phyloP scores from a whole-genome alignment of 2,888 invertebrate genomes.

The Clunio marinus region DNA sequence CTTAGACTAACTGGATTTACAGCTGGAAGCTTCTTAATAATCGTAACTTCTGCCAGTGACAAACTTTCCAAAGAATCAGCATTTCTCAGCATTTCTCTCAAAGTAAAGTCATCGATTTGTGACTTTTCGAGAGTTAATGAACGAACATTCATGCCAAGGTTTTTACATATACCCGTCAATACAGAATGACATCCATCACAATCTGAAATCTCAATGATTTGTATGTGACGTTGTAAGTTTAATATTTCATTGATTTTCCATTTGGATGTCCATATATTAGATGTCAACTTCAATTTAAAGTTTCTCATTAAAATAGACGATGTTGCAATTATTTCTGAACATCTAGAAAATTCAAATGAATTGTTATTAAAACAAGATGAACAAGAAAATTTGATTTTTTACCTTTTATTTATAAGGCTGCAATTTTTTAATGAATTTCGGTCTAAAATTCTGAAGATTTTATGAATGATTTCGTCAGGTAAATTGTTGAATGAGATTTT shows the following conservation, averaged over 20 bases:
- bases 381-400: conserved; percentile 1
- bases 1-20: conserved; percentile 7
- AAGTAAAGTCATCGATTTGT: conserved; percentile 28
- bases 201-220: background rate
- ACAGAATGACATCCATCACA: background rate
- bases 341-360: background rate
- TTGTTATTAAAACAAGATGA: background rate
- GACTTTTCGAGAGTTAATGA: background rate
- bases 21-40: conserved; percentile 23
- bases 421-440: background rate
- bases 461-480: conserved; percentile 22
- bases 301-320: conserved; percentile 14
- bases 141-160: background rate
- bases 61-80: background rate
- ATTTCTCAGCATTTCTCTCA: conserved; percentile 15
- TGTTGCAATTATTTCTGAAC: background rate
- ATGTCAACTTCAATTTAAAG: conserved; percentile 14
- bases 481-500: background rate
- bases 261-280: background rate
- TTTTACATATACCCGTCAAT: background rate
- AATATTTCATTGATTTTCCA: background rate
- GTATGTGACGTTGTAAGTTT: background rate
- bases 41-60: background rate
- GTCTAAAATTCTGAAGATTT: conserved; percentile 9
- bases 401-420: background rate